phyloP scores from a whole-genome alignment of 2,888 invertebrate species.

The Hydrotaea cyrtoneurina region DNA sequence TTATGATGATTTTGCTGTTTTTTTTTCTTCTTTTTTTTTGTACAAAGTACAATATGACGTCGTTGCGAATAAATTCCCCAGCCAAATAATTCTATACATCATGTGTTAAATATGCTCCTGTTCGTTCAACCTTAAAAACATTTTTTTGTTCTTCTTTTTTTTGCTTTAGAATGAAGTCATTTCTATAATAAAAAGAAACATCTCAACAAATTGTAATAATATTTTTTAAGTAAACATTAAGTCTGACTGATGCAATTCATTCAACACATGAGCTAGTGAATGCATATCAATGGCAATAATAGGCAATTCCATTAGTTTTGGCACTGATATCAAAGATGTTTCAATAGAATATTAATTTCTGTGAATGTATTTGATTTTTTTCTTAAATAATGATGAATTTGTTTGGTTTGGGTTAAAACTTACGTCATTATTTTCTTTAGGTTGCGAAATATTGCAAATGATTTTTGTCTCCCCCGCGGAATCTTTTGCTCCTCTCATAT shows the following conservation, averaged over 20 bases:
- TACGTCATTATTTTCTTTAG: too few relatives aligned
- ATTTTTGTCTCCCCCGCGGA: too few relatives aligned
- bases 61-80: not conserved
- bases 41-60: constrained; percentile 17
- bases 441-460: too few relatives aligned
- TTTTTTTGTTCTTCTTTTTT: not conserved
- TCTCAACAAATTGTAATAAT: constrained; percentile 6
- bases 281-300: not conserved
- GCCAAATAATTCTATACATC: not conserved
- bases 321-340: not conserved
- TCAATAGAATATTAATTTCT: too few relatives aligned
- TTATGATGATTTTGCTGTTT: not conserved
- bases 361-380: too few relatives aligned
- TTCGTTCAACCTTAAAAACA: not conserved
- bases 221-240: constrained; percentile 19
- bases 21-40: not conserved
- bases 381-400: too few relatives aligned
- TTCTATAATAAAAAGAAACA: constrained; percentile 7
- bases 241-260: constrained; percentile 2
- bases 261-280: not conserved
- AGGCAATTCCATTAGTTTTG: not conserved
- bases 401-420: too few relatives aligned
- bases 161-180: constrained; percentile 26
- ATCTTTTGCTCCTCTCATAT: too few relatives aligned
- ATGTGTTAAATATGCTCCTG: too few relatives aligned